Conservation (phyloP, 1,140 invertebrate genomes). For the Tachypleus tridentatus region DNA sequence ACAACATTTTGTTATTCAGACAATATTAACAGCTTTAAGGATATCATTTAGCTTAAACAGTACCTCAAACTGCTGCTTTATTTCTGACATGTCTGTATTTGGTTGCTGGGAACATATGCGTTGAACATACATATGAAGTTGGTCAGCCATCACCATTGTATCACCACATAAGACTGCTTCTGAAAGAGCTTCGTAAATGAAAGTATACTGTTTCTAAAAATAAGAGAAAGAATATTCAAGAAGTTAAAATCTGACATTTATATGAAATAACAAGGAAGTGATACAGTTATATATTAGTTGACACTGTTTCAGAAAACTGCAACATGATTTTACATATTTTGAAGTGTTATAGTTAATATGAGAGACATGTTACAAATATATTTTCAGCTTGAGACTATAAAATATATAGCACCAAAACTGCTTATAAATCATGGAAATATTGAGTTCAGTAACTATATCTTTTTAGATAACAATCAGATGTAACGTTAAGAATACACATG, state of each 20-base stretch:
- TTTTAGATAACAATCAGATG: too few species aligned
- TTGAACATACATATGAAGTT: slow-evolving; percentile 22
- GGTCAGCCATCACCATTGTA: slow-evolving; percentile 27
- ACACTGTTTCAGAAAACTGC: too few species aligned
- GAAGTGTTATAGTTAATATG: too few species aligned
- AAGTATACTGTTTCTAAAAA: slow-evolving; percentile 41
- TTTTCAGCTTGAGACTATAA: too few species aligned
- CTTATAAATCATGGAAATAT: too few species aligned
- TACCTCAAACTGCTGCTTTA: slow-evolving; percentile 7
- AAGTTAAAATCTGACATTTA: background rate
- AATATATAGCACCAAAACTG: too few species aligned
- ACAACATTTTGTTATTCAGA: slow-evolving; percentile 9
- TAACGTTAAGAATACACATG: too few species aligned
- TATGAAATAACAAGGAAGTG: background rate
- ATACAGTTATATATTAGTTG: too few species aligned
- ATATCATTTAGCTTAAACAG: slow-evolving; percentile 10
- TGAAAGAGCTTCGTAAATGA: slow-evolving; percentile 39
- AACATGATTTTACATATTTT: too few species aligned
- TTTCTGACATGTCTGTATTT: slow-evolving; percentile 5
- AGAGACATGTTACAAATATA: too few species aligned
- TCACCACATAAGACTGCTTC: slow-evolving; percentile 39
- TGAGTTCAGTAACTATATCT: too few species aligned
- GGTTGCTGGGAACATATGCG: slow-evolving; percentile 15
- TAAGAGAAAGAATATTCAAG: slow-evolving; percentile 1
- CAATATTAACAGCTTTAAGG: slow-evolving; percentile 6